Conservation (phyloP, 2,113 vertebrate species). For the Pavo muticus region DNA sequence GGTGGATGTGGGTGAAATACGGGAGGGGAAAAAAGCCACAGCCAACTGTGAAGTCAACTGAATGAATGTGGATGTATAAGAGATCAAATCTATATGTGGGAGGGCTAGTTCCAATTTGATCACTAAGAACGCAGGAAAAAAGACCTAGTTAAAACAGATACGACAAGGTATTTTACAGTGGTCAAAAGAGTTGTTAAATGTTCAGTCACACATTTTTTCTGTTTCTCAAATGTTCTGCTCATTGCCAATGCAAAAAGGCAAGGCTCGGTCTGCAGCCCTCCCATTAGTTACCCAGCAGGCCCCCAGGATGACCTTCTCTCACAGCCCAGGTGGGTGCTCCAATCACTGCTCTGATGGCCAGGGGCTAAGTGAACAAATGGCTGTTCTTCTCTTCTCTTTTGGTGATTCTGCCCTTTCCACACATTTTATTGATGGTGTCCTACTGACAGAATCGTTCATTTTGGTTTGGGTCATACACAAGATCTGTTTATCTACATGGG, state of each 20-base stretch:
- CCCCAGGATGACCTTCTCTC: not conserved
- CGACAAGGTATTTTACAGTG: not conserved
- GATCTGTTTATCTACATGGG: not conserved
- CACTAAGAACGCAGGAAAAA: not conserved
- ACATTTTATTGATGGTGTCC: not conserved
- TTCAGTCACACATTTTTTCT: not conserved
- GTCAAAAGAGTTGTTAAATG: not conserved
- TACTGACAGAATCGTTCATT: not conserved
- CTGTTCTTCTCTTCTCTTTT: not conserved
- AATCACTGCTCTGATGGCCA: not conserved
- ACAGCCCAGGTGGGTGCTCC: fast-evolving
- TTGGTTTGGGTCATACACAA: not conserved
- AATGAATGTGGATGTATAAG: not conserved
- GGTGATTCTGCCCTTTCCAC: not conserved
- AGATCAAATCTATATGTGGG: not conserved
- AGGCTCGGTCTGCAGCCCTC: not conserved
- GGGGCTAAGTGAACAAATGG: not conserved
- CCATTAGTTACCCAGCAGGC: not conserved
- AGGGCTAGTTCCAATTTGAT: not conserved
- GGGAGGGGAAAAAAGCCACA: not conserved
- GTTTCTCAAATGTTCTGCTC: not conserved
- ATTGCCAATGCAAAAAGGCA: not conserved
- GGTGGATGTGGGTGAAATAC: not conserved
- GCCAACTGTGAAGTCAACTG: not conserved
- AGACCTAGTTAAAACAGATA: not conserved